Conservation (phyloP, 1,140 invertebrate genomes). For the Contarinia nasturtii region DNA sequence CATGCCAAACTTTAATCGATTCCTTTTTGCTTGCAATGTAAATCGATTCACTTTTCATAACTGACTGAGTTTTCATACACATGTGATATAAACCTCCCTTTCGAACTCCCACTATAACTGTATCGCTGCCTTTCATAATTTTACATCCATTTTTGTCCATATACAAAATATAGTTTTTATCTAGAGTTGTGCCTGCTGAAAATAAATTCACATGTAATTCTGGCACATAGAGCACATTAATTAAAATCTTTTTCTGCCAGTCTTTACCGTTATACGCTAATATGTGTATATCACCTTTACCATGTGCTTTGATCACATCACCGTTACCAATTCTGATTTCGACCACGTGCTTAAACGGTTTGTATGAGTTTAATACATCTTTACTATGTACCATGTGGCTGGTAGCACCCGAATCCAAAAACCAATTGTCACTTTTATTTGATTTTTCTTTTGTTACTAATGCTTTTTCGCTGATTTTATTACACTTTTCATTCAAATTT, state of each 20-base stretch:
- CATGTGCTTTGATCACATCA: background rate
- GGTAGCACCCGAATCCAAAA: background rate
- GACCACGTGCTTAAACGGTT: too few relatives aligned
- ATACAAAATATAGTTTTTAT: background rate
- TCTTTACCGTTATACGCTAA: background rate
- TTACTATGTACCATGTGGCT: background rate
- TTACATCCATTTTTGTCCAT: background rate
- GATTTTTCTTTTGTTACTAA: too few relatives aligned
- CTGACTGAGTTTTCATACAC: background rate
- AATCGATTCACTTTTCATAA: background rate
- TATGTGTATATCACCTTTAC: background rate
- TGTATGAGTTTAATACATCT: background rate
- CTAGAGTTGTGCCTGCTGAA: background rate
- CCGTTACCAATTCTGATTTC: background rate
- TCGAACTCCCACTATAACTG: background rate
- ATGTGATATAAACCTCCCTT: background rate
- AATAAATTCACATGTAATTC: background rate
- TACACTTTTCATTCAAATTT: too few relatives aligned
- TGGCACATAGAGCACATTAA: background rate
- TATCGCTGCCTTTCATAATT: background rate
- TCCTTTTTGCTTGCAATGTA: background rate
- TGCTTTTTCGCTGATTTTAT: too few relatives aligned
- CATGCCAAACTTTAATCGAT: background rate
- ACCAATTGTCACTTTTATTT: too few relatives aligned
- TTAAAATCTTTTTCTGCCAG: background rate